These are phyloP conservation scores for Murina feae DNA, from an alignment of 2,113 vertebrate genomes.

Conservation along the genomic window DNA sequence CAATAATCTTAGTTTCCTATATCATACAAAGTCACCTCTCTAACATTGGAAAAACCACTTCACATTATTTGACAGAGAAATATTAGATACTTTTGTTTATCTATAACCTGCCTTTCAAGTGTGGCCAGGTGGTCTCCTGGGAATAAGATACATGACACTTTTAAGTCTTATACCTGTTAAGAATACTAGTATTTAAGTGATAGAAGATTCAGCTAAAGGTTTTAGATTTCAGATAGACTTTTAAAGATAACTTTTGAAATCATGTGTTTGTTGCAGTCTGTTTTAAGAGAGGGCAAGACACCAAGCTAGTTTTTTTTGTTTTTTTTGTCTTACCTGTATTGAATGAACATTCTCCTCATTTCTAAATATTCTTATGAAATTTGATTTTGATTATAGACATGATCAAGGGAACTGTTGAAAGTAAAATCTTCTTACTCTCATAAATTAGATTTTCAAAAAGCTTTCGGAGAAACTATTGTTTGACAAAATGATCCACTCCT, in stretches of 20 bases:
- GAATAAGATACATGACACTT: background rate
- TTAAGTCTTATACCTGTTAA: background rate
- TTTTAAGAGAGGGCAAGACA: fast-evolving
- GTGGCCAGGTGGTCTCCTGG: background rate
- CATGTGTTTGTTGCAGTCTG: background rate
- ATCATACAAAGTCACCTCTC: background rate
- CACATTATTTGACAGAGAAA: background rate
- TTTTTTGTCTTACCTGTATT: background rate
- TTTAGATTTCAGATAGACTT: background rate
- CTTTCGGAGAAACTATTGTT: background rate
- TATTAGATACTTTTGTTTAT: background rate
- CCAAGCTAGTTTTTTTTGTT: background rate
- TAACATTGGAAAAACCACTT: background rate
- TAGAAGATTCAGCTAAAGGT: background rate
- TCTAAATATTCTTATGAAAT: background rate
- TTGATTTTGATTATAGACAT: background rate
- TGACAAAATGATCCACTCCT: background rate
- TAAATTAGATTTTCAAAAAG: background rate
- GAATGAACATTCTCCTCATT: background rate
- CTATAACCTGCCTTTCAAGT: background rate
- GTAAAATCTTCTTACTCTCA: background rate
- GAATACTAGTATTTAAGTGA: background rate
- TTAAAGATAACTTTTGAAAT: background rate
- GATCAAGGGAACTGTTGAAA: background rate
- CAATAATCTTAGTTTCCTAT: background rate